Evolutionary conservation across 2,113 vertebrate genomes (phyloP).

Genomic region (Rhipidura dahli): DNA sequence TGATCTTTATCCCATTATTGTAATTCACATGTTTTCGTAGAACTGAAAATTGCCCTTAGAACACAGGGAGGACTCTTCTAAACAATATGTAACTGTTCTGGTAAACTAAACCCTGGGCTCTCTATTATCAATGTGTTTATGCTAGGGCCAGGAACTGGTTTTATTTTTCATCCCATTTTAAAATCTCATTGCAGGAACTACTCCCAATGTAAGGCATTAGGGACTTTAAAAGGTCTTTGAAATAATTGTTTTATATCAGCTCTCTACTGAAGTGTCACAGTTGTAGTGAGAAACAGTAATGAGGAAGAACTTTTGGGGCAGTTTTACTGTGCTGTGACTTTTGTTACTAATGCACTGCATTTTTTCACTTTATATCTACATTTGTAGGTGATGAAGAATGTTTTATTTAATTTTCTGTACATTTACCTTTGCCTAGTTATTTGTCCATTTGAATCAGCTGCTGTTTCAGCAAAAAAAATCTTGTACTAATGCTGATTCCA

Average conservation of each 20-base stretch:
- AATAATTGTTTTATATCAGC: background rate
- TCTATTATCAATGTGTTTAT: background rate
- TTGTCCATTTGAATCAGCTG: background rate
- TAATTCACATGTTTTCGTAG: background rate
- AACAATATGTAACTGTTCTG: background rate
- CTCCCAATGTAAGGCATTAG: background rate
- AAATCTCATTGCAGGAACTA: background rate
- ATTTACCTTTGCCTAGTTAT: background rate
- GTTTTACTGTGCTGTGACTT: background rate
- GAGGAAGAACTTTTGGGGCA: background rate
- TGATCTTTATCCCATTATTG: background rate
- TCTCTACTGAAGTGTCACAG: background rate
- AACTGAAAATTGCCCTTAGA: background rate
- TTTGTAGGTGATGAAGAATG: background rate
- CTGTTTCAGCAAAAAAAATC: background rate
- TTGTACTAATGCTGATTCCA: background rate
- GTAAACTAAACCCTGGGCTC: background rate
- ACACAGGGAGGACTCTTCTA: background rate
- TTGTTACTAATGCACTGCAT: background rate
- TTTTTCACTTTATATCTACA: background rate
- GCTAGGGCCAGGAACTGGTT: background rate
- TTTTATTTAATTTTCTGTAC: background rate
- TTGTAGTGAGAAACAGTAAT: background rate
- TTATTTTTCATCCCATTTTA: constrained; percentile 2
- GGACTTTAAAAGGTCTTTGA: background rate